Evolutionary conservation across 2,113 vertebrate genomes (phyloP).

Genomic region (Takifugu flavidus): DNA sequence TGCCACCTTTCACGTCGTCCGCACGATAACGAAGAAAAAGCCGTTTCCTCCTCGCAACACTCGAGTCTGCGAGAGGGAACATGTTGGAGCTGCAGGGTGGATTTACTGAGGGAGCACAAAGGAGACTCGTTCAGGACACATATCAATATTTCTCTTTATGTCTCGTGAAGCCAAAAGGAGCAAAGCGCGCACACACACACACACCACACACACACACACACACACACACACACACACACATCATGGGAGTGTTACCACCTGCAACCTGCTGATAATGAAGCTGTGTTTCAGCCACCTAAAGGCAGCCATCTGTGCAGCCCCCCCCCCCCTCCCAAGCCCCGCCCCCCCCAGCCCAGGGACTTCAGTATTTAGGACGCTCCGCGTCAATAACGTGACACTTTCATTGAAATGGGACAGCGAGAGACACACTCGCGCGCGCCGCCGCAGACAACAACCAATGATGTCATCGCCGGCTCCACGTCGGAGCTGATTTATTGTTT

Average conservation of each 20-base stretch:
- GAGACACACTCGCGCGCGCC: conserved; percentile 4
- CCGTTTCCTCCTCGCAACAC: too few relatives aligned
- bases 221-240: conserved; percentile 9
- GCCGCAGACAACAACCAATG: too few relatives aligned
- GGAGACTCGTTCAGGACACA: too few relatives aligned
- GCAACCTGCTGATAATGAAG: conserved; percentile 73
- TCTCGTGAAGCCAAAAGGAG: too few relatives aligned
- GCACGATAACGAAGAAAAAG: too few relatives aligned
- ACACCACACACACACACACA: conserved; percentile 3
- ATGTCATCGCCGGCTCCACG: too few relatives aligned
- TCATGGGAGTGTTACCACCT: conserved; percentile 52
- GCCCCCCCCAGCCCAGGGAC: conserved; percentile 23
- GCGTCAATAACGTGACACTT: conserved; percentile 51
- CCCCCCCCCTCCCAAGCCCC: conserved; percentile 25
- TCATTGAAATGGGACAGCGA: conserved; percentile 29
- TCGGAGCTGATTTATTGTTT: neutral
- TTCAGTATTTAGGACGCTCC: conserved; percentile 38
- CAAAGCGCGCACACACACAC: neutral
- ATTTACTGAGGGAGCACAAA: too few relatives aligned
- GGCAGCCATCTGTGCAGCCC: conserved; percentile 67
- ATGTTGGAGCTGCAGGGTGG: too few relatives aligned
- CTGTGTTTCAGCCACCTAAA: conserved; percentile 44
- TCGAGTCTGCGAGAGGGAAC: too few relatives aligned
- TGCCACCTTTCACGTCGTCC: too few relatives aligned
- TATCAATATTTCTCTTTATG: too few relatives aligned